Percentiles rank a stretch among this genome's conserved stretches.
These are phyloP conservation scores for Chrysodeixis includens DNA, from an alignment of 2,888 invertebrate genomes.

Conservation along the genomic window DNA sequence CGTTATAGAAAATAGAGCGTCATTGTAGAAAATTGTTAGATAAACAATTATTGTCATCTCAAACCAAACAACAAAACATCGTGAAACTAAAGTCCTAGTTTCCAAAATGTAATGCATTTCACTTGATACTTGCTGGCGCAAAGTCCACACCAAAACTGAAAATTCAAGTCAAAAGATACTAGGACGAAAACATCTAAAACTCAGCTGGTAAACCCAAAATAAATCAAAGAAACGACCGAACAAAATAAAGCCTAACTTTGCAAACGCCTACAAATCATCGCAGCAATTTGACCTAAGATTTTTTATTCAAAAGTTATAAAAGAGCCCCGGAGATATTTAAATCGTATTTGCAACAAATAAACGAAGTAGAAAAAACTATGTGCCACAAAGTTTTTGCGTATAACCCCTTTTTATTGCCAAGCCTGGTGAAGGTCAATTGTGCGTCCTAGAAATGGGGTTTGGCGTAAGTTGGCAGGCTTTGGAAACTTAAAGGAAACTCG, in stretches of 20 bases:
- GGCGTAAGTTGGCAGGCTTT: conserved; percentile 34
- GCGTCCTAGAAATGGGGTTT: conserved; percentile 43
- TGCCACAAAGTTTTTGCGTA: conserved; percentile 68
- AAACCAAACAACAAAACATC: no score
- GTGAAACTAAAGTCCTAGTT: no score
- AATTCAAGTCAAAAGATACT: neutral
- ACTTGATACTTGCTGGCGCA: no score
- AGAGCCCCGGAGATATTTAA: conserved; percentile 15
- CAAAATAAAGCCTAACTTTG: conserved; percentile 3
- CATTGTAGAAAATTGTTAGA: no score
- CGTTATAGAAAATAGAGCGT: no score
- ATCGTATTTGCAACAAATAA: conserved; percentile 41
- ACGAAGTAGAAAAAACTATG: conserved; percentile 56
- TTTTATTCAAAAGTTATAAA: conserved; percentile 18
- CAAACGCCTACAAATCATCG: neutral
- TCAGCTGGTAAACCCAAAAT: neutral
- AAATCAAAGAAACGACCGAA: neutral
- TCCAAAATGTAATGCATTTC: no score
- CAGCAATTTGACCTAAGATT: conserved; percentile 20
- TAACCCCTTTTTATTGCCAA: conserved; percentile 78
- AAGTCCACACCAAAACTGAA: neutral
- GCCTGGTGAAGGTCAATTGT: conserved; percentile 72
- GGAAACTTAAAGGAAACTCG: conserved; percentile 2
- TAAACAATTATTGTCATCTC: no score
- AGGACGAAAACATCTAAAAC: neutral